These are phyloP conservation scores for Palythoa grandiflora DNA, from an alignment of 92 coral and sea anemone species.

Conservation along the genomic window DNA sequence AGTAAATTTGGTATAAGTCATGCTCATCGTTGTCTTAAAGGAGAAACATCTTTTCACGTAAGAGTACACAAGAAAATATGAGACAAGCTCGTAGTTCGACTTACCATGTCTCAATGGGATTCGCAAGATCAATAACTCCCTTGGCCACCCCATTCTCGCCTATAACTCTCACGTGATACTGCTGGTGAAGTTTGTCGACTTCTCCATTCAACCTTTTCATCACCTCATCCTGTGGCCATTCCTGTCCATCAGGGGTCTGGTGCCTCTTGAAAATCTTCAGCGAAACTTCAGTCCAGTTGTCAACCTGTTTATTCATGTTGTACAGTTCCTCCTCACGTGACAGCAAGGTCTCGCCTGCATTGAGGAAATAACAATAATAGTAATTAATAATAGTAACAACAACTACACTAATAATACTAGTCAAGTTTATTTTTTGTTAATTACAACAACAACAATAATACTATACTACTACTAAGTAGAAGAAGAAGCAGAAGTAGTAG, in stretches of 20 bases:
- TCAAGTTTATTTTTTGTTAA: no score
- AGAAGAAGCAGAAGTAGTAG: no score
- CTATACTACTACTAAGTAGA: no score
- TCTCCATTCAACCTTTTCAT: constrained; percentile 81
- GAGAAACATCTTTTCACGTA: no score
- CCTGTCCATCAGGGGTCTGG: constrained; percentile 80
- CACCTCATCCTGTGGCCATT: constrained; percentile 82
- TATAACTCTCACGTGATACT: constrained; percentile 89
- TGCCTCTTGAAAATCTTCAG: constrained; percentile 95
- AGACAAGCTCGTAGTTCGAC: neutral
- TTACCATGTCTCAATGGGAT: constrained; percentile 96
- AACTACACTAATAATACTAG: no score
- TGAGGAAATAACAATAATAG: neutral
- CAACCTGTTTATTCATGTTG: constrained; percentile 90
- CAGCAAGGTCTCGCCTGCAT: constrained; percentile 77
- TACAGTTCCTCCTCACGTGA: constrained; percentile 89
- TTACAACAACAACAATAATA: no score
- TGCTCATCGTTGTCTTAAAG: no score
- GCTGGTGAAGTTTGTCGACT: constrained; percentile 90
- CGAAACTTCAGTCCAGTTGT: constrained; percentile 97
- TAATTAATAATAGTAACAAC: no score
- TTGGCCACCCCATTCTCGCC: constrained; percentile 99
- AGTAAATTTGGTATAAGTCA: no score
- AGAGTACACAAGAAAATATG: no score
- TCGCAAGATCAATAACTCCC: constrained; percentile 93